Evolutionary conservation across 2,888 invertebrate species (phyloP).

Genomic region (Mythimna albipuncta): DNA sequence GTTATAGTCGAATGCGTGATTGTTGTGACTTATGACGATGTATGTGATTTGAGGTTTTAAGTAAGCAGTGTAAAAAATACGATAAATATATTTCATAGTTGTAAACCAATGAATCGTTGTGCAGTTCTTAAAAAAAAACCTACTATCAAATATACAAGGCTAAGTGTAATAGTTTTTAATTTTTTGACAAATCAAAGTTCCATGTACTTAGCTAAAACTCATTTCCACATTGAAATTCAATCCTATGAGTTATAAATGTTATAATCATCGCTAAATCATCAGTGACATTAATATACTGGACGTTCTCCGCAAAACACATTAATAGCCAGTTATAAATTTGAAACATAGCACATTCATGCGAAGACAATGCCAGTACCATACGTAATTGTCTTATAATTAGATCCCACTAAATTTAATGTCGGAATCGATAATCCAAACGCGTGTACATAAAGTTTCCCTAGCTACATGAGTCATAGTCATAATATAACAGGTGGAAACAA

Average conservation of each 20-base stretch:
- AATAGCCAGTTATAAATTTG: conserved; percentile 36
- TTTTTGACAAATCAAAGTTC: conserved; percentile 1
- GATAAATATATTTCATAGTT: neutral
- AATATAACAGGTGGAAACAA: conserved; percentile 25
- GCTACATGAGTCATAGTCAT: conserved; percentile 45
- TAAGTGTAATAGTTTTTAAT: neutral
- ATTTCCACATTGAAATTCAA: conserved; percentile 1
- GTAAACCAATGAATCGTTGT: neutral
- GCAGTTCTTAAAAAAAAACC: no score
- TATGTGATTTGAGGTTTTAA: conserved; percentile 3
- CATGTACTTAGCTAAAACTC: neutral
- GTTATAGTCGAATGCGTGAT: neutral
- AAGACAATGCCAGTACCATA: conserved; percentile 50
- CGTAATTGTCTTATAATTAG: conserved; percentile 56
- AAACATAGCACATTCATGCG: conserved; percentile 44
- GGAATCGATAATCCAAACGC: conserved; percentile 45
- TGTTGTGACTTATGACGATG: conserved; percentile 2
- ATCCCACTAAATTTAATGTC: conserved; percentile 40
- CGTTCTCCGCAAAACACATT: conserved; percentile 12
- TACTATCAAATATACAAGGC: neutral
- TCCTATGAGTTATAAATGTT: neutral
- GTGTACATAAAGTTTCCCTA: conserved; percentile 14
- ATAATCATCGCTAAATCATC: conserved; percentile 9
- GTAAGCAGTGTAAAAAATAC: conserved; percentile 1
- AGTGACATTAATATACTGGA: conserved; percentile 15